Conservation (phyloP, 2,797 vertebrate species). For the Hephaestus fuliginosus region DNA sequence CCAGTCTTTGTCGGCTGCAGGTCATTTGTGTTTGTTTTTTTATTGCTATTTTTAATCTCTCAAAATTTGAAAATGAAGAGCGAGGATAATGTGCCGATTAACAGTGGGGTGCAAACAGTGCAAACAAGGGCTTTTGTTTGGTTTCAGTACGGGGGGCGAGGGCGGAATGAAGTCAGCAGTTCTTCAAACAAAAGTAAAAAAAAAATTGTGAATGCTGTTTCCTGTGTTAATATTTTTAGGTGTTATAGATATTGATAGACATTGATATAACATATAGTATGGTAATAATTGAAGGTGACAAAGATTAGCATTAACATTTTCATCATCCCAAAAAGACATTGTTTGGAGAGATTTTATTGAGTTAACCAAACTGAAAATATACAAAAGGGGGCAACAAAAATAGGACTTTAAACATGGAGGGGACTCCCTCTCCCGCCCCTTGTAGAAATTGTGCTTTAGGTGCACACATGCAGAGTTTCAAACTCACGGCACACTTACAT, state of each 20-base stretch:
- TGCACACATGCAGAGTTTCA: neutral
- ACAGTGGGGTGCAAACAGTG: conserved; percentile 21
- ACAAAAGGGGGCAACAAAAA: neutral
- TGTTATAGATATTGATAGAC: no score
- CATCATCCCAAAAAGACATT: neutral
- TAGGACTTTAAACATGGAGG: neutral
- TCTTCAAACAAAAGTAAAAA: conserved; percentile 7
- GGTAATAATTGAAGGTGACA: conserved; percentile 8
- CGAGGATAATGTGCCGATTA: conserved; percentile 58
- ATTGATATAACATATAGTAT: neutral
- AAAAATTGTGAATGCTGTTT: neutral
- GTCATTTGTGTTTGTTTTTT: conserved; percentile 57
- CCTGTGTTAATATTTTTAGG: neutral
- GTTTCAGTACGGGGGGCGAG: neutral
- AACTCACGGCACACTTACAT: neutral
- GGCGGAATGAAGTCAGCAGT: neutral
- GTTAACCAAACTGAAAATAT: conserved; percentile 5
- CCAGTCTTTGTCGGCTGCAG: conserved; percentile 48
- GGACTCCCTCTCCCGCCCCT: no score
- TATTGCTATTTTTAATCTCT: conserved; percentile 73
- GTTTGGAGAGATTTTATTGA: neutral
- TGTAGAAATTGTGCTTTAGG: neutral
- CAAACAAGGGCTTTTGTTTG: conserved; percentile 33
- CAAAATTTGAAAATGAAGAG: conserved; percentile 68
- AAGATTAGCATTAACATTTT: conserved; percentile 4